phyloP scores from a whole-genome alignment of 2,113 vertebrate genomes.

The Fulmarus glacialis region DNA sequence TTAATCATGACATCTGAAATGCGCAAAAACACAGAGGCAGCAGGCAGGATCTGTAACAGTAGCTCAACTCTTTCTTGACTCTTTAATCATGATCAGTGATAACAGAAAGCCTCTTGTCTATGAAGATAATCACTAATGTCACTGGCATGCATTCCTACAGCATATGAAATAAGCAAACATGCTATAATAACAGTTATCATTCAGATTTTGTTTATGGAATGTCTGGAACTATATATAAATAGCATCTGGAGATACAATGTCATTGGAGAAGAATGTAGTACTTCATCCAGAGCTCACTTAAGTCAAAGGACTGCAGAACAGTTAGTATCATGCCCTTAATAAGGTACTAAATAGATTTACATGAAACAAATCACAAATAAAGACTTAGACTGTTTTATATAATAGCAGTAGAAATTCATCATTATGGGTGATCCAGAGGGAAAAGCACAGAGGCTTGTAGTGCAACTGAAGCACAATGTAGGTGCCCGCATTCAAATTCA shows the following conservation, averaged over 20 bases:
- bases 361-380: not conserved
- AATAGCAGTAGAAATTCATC: not conserved
- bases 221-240: constrained; percentile 1
- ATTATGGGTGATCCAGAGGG: not conserved
- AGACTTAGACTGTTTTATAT: not conserved
- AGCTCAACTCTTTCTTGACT: not conserved
- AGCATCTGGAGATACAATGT: not conserved
- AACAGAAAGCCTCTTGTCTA: not conserved
- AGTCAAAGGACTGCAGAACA: not conserved
- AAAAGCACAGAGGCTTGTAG: not conserved
- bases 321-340: not conserved
- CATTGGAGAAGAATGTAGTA: constrained; percentile 1
- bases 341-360: not conserved
- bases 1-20: not conserved
- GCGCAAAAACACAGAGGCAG: not conserved
- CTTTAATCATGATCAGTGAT: not conserved
- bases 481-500: not conserved
- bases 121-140: not conserved
- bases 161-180: not conserved
- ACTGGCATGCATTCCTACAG: not conserved
- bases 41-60: not conserved
- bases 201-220: not conserved
- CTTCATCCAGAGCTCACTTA: not conserved
- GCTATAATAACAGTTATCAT: not conserved
- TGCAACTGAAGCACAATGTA: not conserved